phyloP scores from a whole-genome alignment of 1,140 invertebrate species.

The Danaus melanippus region DNA sequence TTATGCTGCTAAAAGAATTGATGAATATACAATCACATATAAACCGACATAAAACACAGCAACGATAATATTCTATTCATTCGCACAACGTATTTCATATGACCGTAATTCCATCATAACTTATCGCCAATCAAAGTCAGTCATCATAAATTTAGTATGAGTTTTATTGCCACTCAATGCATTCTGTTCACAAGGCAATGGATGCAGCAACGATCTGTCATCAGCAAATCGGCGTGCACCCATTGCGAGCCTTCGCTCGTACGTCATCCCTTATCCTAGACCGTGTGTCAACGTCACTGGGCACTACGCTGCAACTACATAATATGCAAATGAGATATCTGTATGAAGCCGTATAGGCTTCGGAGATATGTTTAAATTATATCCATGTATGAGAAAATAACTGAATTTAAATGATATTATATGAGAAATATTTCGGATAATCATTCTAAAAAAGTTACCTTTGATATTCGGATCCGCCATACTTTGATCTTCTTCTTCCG shows the following conservation, averaged over 20 bases:
- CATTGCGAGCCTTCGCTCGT: slow-evolving; percentile 36
- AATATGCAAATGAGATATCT: slow-evolving; percentile 33
- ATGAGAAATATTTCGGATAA: no score
- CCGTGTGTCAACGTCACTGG: slow-evolving; percentile 51
- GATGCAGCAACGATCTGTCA: slow-evolving; percentile 41
- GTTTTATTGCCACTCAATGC: slow-evolving; percentile 21
- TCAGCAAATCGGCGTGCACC: slow-evolving; percentile 46
- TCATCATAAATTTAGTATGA: background rate
- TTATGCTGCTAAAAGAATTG: no score
- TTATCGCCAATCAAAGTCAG: slow-evolving; percentile 6
- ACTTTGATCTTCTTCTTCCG: slow-evolving; percentile 20
- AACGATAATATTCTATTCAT: no score
- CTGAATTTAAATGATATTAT: no score
- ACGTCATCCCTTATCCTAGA: slow-evolving; percentile 56
- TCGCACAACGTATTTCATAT: no score
- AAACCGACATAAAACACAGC: no score
- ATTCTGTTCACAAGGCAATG: slow-evolving; percentile 19
- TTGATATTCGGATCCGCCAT: slow-evolving; percentile 18
- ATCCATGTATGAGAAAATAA: no score
- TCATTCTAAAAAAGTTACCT: no score
- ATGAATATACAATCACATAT: no score
- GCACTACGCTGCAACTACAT: slow-evolving; percentile 27
- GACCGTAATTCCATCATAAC: background rate
- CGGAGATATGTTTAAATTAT: no score
- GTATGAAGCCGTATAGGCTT: no score